phyloP scores from a whole-genome alignment of 2,113 vertebrate species.

The Synodontis membranacea region DNA sequence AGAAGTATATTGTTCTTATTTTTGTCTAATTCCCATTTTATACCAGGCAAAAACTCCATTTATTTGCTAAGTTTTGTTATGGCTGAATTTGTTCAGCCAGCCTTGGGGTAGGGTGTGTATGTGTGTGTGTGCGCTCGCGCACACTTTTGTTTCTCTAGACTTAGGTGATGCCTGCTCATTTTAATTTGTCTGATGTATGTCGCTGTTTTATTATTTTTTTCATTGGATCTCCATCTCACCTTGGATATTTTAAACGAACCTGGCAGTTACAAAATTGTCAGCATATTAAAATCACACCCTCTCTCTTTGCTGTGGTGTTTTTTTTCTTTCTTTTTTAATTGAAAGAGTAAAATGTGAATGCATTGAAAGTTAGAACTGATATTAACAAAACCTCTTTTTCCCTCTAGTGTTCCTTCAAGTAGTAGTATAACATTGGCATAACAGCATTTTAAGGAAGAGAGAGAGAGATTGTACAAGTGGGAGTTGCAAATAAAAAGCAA shows the following conservation, averaged over 20 bases:
- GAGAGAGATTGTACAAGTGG: slow-evolving; percentile 38
- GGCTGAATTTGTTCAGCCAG: slow-evolving; percentile 34
- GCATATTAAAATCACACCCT: slow-evolving; percentile 68
- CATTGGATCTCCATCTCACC: slow-evolving; percentile 61
- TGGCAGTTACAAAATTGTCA: slow-evolving; percentile 67
- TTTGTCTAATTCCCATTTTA: slow-evolving; percentile 58
- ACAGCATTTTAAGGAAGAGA: slow-evolving; percentile 27
- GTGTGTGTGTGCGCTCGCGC: slow-evolving; percentile 33
- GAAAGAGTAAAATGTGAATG: not conserved
- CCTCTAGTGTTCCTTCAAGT: slow-evolving; percentile 39
- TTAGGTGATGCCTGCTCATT: slow-evolving; percentile 55
- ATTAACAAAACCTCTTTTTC: slow-evolving; percentile 16
- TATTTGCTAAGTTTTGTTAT: slow-evolving; percentile 33
- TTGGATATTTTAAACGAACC: slow-evolving; percentile 68
- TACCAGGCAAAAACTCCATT: slow-evolving; percentile 44
- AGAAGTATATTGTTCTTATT: slow-evolving; percentile 50
- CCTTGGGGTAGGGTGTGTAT: slow-evolving; percentile 41
- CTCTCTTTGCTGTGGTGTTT: slow-evolving; percentile 60
- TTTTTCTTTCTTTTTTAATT: slow-evolving; percentile 23
- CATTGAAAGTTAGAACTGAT: slow-evolving; percentile 45
- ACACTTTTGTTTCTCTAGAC: slow-evolving; percentile 31
- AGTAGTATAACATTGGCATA: not conserved
- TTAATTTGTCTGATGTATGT: slow-evolving; percentile 58
- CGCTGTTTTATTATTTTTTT: slow-evolving; percentile 51
- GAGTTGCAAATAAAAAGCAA: slow-evolving; percentile 54